These are phyloP conservation scores for Melipona beecheii DNA, from an alignment of 2,888 invertebrate genomes.

Conservation along the genomic window DNA sequence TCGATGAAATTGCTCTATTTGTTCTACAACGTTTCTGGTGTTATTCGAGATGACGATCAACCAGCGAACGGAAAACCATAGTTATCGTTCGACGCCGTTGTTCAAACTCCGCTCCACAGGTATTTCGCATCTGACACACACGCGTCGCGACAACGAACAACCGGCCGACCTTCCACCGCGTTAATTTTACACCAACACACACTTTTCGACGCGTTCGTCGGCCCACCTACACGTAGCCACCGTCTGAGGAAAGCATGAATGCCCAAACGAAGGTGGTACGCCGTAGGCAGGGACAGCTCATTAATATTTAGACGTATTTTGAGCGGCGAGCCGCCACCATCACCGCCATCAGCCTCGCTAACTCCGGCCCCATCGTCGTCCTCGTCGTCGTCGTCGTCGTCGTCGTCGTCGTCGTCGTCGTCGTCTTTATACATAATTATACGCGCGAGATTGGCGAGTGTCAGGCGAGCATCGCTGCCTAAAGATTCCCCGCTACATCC, in stretches of 20 bases:
- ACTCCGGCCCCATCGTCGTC: slow-evolving; percentile 66
- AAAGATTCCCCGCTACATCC: slow-evolving; percentile 51
- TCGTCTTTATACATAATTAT: slow-evolving; percentile 83
- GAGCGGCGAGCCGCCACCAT: slow-evolving; percentile 75
- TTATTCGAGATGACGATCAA: background rate
- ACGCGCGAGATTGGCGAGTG: slow-evolving; percentile 80
- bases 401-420: slow-evolving; percentile 70
- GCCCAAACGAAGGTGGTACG: slow-evolving; percentile 73
- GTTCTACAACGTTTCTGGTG: background rate
- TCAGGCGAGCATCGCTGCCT: slow-evolving; percentile 62
- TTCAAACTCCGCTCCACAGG: slow-evolving; percentile 9
- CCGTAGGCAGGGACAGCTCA: slow-evolving; percentile 83
- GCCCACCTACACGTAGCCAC: slow-evolving; percentile 43
- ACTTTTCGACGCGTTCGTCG: slow-evolving; percentile 54
- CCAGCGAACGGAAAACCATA: background rate
- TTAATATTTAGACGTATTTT: slow-evolving; percentile 84
- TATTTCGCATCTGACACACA: slow-evolving; percentile 17
- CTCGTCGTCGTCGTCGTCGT: slow-evolving; percentile 68
- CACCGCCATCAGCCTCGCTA: slow-evolving; percentile 56
- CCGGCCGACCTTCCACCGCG: slow-evolving; percentile 27
- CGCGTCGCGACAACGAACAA: slow-evolving; percentile 28
- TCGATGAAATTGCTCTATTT: slow-evolving; percentile 15
- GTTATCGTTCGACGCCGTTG: slow-evolving; percentile 9
- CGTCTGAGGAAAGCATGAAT: slow-evolving; percentile 67
- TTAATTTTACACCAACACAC: slow-evolving; percentile 57